A percentile compares a stretch with the other conserved stretches of the same genome.
phyloP scores from a whole-genome alignment of 2,797 vertebrate species.

The Hippopotamyrus pictus region DNA sequence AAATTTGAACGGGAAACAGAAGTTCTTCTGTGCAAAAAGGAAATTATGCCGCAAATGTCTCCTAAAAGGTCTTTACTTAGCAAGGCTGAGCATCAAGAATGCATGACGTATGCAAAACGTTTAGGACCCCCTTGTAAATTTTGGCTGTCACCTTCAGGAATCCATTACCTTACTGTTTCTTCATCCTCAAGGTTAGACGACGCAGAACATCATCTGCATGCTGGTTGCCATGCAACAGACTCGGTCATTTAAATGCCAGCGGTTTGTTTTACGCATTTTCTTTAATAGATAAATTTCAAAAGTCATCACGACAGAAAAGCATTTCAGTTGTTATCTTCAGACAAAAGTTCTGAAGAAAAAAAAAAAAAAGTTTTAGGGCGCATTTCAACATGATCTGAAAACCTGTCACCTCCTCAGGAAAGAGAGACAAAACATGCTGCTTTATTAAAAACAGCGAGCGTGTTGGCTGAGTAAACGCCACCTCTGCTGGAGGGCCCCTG shows the following conservation, averaged over 20 bases:
- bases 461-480: background rate
- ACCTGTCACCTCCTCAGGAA: background rate
- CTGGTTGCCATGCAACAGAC: background rate
- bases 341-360: background rate
- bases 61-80: background rate
- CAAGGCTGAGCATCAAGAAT: background rate
- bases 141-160: background rate
- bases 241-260: background rate
- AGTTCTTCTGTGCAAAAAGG: background rate
- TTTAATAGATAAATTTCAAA: background rate
- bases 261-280: background rate
- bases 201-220: background rate
- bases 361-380: background rate
- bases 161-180: background rate
- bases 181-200: background rate
- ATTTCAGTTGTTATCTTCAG: background rate
- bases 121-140: background rate
- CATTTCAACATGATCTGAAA: background rate
- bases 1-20: background rate
- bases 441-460: background rate
- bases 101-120: background rate
- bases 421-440: background rate
- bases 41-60: background rate
- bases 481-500: background rate
- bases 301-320: background rate